Conservation (phyloP, 2,888 invertebrate species). For the Eutolmus rufibarbis region DNA sequence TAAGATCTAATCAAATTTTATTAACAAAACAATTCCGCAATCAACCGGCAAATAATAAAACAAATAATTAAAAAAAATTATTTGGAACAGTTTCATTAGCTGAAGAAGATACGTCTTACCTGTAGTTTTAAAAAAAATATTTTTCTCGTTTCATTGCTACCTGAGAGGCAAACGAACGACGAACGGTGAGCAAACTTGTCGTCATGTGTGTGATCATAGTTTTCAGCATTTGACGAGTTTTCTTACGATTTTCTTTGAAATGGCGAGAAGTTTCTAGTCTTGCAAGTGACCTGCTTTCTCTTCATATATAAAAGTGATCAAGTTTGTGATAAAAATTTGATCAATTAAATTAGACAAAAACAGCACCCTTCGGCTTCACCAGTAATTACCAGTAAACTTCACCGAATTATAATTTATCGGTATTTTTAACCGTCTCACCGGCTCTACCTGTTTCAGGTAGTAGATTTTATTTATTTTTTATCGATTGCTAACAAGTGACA, state of each 20-base stretch:
- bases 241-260: constrained; percentile 23
- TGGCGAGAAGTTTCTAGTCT: constrained; percentile 27
- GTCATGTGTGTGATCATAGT: neutral
- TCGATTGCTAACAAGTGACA: neutral
- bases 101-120: neutral
- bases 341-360: neutral
- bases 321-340: neutral
- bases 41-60: neutral
- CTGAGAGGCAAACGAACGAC: neutral
- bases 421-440: neutral
- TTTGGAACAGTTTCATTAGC: neutral
- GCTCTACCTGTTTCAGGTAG: neutral
- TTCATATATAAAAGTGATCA: neutral
- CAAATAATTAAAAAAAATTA: neutral
- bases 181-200: neutral
- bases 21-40: neutral
- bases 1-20: neutral
- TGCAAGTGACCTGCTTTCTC: constrained; percentile 39
- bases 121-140: neutral
- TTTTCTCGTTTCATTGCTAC: neutral
- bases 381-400: neutral
- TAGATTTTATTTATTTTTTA: neutral
- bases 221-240: constrained; percentile 1
- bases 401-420: neutral
- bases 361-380: neutral